These are phyloP conservation scores for Triops cancriformis DNA, from an alignment of 1,140 invertebrate species.

Conservation along the genomic window DNA sequence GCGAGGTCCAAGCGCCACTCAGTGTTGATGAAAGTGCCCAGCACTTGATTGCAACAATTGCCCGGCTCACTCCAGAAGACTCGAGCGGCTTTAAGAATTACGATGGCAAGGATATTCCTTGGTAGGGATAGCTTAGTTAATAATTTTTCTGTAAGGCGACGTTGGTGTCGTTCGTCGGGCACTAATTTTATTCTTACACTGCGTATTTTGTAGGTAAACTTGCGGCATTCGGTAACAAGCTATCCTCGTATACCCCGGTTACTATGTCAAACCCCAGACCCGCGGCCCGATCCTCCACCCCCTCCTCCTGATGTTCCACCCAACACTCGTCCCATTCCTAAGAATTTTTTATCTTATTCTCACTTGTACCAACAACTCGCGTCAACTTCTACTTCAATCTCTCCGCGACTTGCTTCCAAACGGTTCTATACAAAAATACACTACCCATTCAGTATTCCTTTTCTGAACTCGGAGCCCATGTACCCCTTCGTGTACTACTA, in stretches of 20 bases:
- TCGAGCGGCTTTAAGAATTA: constrained; percentile 24
- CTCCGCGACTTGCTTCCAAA: background rate
- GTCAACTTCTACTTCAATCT: background rate
- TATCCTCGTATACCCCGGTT: background rate
- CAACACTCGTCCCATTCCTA: background rate
- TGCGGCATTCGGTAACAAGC: background rate
- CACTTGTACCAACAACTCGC: background rate
- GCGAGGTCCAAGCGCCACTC: constrained; percentile 20
- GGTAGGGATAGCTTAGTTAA: constrained; percentile 14
- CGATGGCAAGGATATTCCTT: constrained; percentile 24
- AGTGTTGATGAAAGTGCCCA: constrained; percentile 17
- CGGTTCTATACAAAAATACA: background rate
- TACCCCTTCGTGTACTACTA: background rate
- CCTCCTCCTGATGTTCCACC: constrained; percentile 18
- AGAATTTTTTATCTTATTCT: background rate
- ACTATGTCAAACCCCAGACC: constrained; percentile 11
- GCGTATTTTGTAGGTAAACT: constrained; percentile 10
- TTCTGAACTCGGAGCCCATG: background rate
- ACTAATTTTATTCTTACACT: background rate
- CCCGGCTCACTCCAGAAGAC: constrained; percentile 14
- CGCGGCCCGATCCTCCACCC: constrained; percentile 14
- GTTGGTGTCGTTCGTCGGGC: background rate
- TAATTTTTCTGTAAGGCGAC: too few species aligned
- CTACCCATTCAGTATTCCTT: background rate
- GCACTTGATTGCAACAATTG: constrained; percentile 14